These are phyloP conservation scores for Remorina albescens DNA, from an alignment of 2,797 vertebrate species.

Conservation along the genomic window DNA sequence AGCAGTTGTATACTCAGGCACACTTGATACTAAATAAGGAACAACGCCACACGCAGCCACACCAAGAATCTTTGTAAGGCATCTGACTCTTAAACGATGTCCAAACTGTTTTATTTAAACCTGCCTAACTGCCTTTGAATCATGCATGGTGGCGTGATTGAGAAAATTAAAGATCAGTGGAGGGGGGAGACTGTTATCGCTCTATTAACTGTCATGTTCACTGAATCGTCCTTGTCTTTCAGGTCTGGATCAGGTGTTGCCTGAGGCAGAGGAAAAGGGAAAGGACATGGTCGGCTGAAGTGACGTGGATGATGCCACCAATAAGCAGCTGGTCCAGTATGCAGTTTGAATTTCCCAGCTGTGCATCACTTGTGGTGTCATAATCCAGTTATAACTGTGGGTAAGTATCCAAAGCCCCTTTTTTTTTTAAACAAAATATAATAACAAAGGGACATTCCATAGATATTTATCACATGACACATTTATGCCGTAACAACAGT, in stretches of 20 bases:
- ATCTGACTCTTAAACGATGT: conserved; percentile 36
- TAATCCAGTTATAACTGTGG: conserved; percentile 83
- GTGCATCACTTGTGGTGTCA: conserved; percentile 72
- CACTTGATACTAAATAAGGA: conserved; percentile 59
- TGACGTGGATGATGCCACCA: conserved; percentile 53
- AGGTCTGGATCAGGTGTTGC: conserved; percentile 50
- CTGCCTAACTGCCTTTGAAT: conserved; percentile 38
- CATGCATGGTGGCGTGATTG: conserved; percentile 15
- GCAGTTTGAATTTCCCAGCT: conserved; percentile 73
- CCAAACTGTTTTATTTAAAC: conserved; percentile 40
- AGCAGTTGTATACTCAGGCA: conserved; percentile 4
- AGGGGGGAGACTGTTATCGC: no score
- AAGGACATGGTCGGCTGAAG: conserved; percentile 59
- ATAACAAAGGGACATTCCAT: no score
- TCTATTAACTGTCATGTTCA: conserved; percentile 11
- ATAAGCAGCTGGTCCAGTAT: conserved; percentile 55
- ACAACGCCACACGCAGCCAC: conserved; percentile 30
- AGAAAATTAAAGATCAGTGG: background rate
- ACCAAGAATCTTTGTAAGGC: conserved; percentile 35
- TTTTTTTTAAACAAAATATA: no score
- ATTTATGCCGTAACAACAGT: no score
- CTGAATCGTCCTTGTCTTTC: conserved; percentile 32
- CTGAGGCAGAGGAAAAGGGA: conserved; percentile 24
- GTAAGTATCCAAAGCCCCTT: conserved; percentile 66
- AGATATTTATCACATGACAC: no score